Evolutionary conservation across 2,113 vertebrate species (phyloP), one percentile per base, ranked within the genome.

Genomic region (Falcunculus frontatus): DNA sequence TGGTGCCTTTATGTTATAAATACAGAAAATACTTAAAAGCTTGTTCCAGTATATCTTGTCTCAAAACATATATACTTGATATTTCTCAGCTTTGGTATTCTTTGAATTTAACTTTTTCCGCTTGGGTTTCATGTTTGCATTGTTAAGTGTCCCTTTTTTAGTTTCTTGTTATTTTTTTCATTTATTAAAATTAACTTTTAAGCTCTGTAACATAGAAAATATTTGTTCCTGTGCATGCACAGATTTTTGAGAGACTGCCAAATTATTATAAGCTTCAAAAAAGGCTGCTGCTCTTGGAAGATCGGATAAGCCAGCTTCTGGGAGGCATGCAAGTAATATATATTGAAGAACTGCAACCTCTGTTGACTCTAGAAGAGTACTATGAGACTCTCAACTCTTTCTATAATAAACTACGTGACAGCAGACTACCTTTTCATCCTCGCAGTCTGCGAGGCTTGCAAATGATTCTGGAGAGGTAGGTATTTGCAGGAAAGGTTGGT

Each of bases 161-260:
- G 30, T 46, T 77, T 64, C 12, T 76, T 60, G 27, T 13, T 46
- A 1, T 8, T 83, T 62, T 70, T 80, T 42, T 2, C 23, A 53
- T 76, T 62, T 73, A 56, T 87, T 77, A 4, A 15, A 90, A 42
- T 73, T 22, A 32, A 70, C 14, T 44, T 35, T 18, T 44, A 27
- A 60, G 37, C 50, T 90, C 46, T 62, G 10, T 84, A 68, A 87
- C 63, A 30, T 20, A 90, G 41, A 16, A 88, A 68, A 46, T 88
- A 8, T 93, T 75, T 90, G 11, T 94, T 69, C 74, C 1, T 91
- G 13, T 96, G 27, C 88, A 53, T 74, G 46, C 59, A 20, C 93
- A 99, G 99, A 96, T 99, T 81, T 98, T 99, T 91, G 97, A 98
- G 97, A 98, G 98, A 81, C 91, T 99, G 90, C 98, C 98, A 29